phyloP scores from a whole-genome alignment of 2,113 vertebrate species.

The Pterocles gutturalis region DNA sequence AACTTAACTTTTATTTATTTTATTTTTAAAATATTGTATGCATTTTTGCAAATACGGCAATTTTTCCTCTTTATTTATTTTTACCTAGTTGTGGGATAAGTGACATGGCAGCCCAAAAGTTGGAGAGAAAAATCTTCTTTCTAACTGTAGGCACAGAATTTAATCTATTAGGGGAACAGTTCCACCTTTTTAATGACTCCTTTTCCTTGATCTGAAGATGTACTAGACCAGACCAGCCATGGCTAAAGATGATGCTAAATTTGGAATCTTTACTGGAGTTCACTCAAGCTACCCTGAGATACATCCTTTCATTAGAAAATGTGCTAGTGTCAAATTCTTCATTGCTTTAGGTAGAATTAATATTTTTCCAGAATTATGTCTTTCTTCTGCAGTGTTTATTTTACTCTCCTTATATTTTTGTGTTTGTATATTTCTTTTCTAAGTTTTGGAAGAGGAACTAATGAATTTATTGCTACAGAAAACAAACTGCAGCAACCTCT shows the following conservation, averaged over 20 bases:
- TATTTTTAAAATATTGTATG: background rate
- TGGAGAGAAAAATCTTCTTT: background rate
- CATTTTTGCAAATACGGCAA: background rate
- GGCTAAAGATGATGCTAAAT: background rate
- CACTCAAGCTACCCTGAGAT: background rate
- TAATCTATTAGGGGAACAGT: background rate
- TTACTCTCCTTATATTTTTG: background rate
- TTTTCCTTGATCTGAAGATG: background rate
- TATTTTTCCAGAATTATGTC: background rate
- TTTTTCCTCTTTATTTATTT: background rate
- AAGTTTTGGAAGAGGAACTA: background rate
- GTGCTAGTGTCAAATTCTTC: background rate
- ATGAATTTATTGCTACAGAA: background rate
- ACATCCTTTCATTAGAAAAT: background rate
- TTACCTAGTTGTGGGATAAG: background rate
- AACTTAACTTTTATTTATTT: background rate
- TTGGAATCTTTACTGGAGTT: background rate
- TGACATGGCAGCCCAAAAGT: background rate
- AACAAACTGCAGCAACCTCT: background rate
- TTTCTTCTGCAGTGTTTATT: background rate
- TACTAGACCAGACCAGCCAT: background rate
- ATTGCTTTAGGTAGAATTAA: background rate
- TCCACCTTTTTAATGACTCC: background rate
- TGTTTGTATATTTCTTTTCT: background rate
- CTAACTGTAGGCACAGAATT: background rate